Evolutionary conservation across 2,888 invertebrate genomes (phyloP), one percentile per base, ranked within the genome.

Genomic region (Argyresthia goedartella): DNA sequence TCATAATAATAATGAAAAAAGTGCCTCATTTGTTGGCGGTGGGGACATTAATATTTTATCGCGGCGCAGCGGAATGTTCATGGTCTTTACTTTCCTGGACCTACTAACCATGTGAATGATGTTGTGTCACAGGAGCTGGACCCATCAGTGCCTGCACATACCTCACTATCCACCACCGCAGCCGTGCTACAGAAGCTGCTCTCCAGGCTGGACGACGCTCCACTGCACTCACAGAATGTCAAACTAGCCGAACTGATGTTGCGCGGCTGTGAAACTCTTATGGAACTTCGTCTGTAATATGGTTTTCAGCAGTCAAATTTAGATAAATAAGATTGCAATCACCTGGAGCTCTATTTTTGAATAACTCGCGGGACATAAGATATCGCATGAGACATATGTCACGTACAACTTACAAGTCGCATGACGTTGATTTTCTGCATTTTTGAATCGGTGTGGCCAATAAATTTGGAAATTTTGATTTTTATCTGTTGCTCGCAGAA

Each of bases 101-200:
- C 6, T 25, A 6, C 25, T 25, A 25, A 25, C 2, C 25, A 25
- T 25, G 25, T 25, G 3, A 25, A 25, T 25, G 14, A 43, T 42
- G 43, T 51, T 44, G 49, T 51, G 54, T 71, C 8, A 25, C 71
- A 86, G 86, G 59, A 63, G 9, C 57, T 77, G 50, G 86, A 86
- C 57, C 62, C 73, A 1, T 78, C 84, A 1, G 76, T 85, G 55
- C 81, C 84, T n/a, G 76, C 79, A 2, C 66, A 77, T 52, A 74
- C 80, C 1, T 79, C 79, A 1, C 55, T 84, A 44, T 53, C 55
- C 1, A 77, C 81, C 1, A 85, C 85, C 33, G 61, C 69, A 53
- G 54, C 60, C 1, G 76, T 84, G 4, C 66, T 86, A 8, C 71
- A 76, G 56, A 75, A 71, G 54, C 50, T 81, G 15, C 58, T 78